Evolutionary conservation across 1,140 invertebrate genomes (phyloP), one percentile per base, ranked within the genome.

Genomic region (Pseudomyrmex concolor): DNA sequence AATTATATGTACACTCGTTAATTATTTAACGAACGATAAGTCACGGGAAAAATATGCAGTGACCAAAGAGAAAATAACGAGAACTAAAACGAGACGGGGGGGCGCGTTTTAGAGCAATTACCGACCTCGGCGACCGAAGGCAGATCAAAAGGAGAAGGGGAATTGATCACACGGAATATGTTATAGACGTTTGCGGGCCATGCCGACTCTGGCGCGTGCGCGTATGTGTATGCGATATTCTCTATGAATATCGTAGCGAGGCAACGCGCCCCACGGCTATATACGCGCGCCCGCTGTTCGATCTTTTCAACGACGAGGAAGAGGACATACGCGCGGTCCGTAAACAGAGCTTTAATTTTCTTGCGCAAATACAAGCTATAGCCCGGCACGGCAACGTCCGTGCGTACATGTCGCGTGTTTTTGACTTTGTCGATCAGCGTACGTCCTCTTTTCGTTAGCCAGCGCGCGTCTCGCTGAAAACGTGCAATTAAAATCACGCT

Each of bases 281-380:
- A 89, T 34, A 5, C 34, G 34, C 34, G 34, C 34, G 34, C 54
- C 78, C 50, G 25, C 50, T 59, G 71, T 89, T 84, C 87, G 81
- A 88, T 89, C 88, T 89, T 84, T 84, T 88, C 86, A 82, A 51
- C 84, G 43, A 50, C 59, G 8, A 34, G 34, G 5, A 34, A 34
- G 59, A 84, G 76, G 87, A 86, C 88, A 82, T 77, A 86, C 59
- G 55, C 66, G 77, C 66, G 77, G 84, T 92, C 81, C 86, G 91
- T 90, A 92, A 92, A 92, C 90, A 91, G 89, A 87, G 91, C 86
- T 92, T 92, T 92, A 92, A 92, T 92, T 92, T 80, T 92, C 86
- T 83, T 87, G 88, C 90, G 91, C 87, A 92, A 92, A 92, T 90
- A 92, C 86, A 77, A 87, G 73, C 82, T 73, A 89, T 62, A 73